Evolutionary conservation across 1,140 invertebrate genomes (phyloP).

Genomic region (Drosophila biarmipes): DNA sequence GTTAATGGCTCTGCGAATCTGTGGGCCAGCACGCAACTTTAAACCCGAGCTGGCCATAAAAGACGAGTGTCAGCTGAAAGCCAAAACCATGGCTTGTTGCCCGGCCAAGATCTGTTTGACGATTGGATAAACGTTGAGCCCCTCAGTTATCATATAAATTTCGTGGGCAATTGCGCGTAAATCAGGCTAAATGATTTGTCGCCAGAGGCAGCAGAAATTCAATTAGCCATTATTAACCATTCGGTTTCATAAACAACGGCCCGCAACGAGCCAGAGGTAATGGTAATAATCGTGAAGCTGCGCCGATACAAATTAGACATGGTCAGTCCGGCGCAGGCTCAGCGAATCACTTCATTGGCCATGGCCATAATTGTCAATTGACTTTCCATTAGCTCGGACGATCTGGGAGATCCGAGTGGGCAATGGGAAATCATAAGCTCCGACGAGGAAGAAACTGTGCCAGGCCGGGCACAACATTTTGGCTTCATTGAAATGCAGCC

Average conservation of each 20-base stretch:
- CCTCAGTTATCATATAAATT: conserved; percentile 35
- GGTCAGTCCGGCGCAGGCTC: conserved; percentile 60
- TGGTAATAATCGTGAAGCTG: conserved; percentile 68
- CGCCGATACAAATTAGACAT: conserved; percentile 68
- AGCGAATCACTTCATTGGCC: conserved; percentile 78
- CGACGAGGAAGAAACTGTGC: conserved; percentile 41
- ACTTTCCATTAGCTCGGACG: conserved; percentile 79
- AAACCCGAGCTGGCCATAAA: conserved; percentile 26
- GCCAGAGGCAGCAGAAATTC: conserved; percentile 76
- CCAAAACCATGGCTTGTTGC: conserved; percentile 51
- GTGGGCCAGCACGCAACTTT: conserved; percentile 43
- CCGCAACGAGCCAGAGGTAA: conserved; percentile 25
- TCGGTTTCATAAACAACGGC: conserved; percentile 69
- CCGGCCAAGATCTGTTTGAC: conserved; percentile 9
- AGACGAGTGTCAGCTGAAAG: conserved; percentile 66
- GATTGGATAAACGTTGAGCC: conserved; percentile 22
- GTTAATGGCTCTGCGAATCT: conserved; percentile 44
- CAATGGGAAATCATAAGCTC: conserved; percentile 48
- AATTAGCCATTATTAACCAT: conserved; percentile 83
- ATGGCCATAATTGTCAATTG: conserved; percentile 84
- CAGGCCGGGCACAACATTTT: conserved; percentile 58
- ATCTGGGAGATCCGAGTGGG: conserved; percentile 30
- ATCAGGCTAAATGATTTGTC: conserved; percentile 81
- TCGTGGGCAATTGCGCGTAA: conserved; percentile 56
- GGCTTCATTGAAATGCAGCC: conserved; percentile 75